phyloP scores from a whole-genome alignment of 1,140 invertebrate species.

The Artemia franciscana region DNA sequence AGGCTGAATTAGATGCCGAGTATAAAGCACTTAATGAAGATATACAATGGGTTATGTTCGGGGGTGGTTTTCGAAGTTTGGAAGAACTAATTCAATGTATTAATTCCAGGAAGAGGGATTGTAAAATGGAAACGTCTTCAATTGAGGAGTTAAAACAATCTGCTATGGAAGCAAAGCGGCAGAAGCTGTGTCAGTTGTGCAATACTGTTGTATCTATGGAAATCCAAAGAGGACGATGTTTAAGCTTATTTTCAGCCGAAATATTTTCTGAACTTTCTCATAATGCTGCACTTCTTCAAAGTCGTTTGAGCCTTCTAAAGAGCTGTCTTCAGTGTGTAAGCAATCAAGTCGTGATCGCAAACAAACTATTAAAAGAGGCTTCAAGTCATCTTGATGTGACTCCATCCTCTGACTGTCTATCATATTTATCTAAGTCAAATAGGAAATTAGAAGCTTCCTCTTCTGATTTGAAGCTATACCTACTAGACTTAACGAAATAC shows the following conservation, averaged over 20 bases:
- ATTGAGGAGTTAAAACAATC: background rate
- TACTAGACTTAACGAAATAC: background rate
- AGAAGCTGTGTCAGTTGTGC: background rate
- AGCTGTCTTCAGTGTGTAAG: background rate
- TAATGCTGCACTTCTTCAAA: background rate
- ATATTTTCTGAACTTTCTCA: background rate
- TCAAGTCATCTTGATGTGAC: background rate
- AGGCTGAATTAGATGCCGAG: background rate
- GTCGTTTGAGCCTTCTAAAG: background rate
- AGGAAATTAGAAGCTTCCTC: background rate
- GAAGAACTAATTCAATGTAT: background rate
- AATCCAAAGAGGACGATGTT: background rate
- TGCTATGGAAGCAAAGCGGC: background rate
- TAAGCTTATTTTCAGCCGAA: background rate
- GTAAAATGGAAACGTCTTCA: background rate
- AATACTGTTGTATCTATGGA: background rate
- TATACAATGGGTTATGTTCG: background rate
- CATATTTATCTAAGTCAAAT: background rate
- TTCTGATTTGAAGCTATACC: background rate
- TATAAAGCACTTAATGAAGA: background rate
- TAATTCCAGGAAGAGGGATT: background rate
- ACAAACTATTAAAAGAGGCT: background rate
- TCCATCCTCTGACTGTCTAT: background rate
- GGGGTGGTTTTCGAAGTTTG: background rate
- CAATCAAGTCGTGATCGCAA: background rate